Percentiles rank a stretch among this genome's conserved stretches.
These are phyloP conservation scores for Schizotus pectinicornis DNA, from an alignment of 2,888 invertebrate genomes.

Conservation along the genomic window DNA sequence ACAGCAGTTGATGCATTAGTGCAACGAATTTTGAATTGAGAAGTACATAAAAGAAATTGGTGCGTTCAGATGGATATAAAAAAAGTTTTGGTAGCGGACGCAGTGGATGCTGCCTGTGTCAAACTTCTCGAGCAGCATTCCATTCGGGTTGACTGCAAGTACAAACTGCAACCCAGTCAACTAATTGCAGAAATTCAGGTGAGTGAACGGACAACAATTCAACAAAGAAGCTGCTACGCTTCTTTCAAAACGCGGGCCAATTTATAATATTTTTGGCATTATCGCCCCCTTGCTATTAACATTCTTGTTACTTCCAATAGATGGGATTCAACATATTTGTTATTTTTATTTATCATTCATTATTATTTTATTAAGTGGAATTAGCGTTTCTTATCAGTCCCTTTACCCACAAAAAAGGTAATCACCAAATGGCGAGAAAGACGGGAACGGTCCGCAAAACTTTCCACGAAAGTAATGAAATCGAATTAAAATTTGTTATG, in stretches of 20 bases:
- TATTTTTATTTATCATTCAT: no score
- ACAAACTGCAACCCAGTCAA: constrained; percentile 79
- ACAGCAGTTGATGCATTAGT: constrained; percentile 1
- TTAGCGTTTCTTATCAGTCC: no score
- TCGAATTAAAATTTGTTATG: neutral
- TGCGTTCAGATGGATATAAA: constrained; percentile 64
- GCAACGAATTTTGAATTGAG: neutral
- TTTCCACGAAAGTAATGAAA: neutral
- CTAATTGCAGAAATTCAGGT: constrained; percentile 85
- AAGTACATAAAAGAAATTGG: no score
- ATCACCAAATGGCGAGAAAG: no score
- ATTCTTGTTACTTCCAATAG: no score
- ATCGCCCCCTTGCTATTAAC: no score
- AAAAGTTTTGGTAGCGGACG: constrained; percentile 90
- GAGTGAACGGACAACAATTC: constrained; percentile 48
- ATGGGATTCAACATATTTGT: no score
- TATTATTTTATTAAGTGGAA: no score
- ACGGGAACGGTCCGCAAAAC: no score
- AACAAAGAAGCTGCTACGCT: neutral
- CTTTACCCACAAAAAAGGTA: no score
- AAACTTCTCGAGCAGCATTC: constrained; percentile 78
- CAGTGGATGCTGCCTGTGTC: constrained; percentile 86
- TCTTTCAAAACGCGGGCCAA: neutral
- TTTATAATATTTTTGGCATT: no score
- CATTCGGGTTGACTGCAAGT: constrained; percentile 79